Evolutionary conservation across 2,888 invertebrate genomes (phyloP).

Genomic region (Vesta saturnalis): DNA sequence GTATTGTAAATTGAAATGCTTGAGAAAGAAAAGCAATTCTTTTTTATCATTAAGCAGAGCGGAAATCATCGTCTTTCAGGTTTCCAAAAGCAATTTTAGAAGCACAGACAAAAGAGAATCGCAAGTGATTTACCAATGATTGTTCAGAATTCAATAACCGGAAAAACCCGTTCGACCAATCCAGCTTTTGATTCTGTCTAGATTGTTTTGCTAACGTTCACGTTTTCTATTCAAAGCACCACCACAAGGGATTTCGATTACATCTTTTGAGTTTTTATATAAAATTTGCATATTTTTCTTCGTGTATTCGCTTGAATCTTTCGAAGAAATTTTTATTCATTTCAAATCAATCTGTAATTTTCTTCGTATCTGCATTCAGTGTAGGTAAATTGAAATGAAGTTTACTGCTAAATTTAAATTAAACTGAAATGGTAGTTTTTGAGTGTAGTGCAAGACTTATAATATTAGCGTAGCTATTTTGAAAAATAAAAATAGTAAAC

Average conservation of each 20-base stretch:
- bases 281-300: slow-evolving; percentile 50
- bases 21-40: slow-evolving; percentile 22
- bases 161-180: slow-evolving; percentile 54
- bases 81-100: slow-evolving; percentile 46
- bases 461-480: no score
- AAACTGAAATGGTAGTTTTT: not conserved
- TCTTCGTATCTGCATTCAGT: not conserved
- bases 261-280: slow-evolving; percentile 46
- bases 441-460: not conserved
- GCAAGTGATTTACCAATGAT: slow-evolving; percentile 55
- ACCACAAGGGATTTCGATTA: slow-evolving; percentile 49
- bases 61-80: slow-evolving; percentile 31
- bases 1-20: slow-evolving; percentile 18
- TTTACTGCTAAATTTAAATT: not conserved
- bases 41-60: slow-evolving; percentile 30
- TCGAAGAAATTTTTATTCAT: not conserved
- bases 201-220: slow-evolving; percentile 58
- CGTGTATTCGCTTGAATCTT: slow-evolving; percentile 15
- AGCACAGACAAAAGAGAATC: slow-evolving; percentile 49
- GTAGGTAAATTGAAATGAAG: not conserved
- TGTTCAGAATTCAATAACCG: slow-evolving; percentile 57
- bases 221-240: slow-evolving; percentile 50
- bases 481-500: no score
- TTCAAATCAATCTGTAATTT: not conserved
- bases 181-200: slow-evolving; percentile 57